Base-by-base conservation (phyloP, 2,888 invertebrate genomes). In the Suillia variegata region DNA sequence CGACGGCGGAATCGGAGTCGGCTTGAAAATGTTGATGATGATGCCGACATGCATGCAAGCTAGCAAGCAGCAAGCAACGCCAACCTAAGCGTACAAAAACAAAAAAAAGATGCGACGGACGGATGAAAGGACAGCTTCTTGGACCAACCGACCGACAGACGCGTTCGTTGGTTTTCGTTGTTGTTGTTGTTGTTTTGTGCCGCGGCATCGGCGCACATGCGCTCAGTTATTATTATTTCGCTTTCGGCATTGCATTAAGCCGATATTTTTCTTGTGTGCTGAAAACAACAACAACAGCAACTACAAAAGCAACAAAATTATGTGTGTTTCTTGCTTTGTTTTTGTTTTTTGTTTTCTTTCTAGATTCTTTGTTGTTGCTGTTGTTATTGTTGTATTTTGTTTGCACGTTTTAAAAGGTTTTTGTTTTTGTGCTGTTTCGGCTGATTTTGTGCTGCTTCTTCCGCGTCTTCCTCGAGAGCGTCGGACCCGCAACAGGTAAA, bases 331-430 rank as follows among this genome's bases (percentile, higher is more conserved):
- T n/a, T n/a, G n/a, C n/a, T n/a, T n/a, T n/a, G n/a, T n/a, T n/a
- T n/a, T n/a, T n/a, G n/a, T n/a, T n/a, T n/a, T 24, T 56, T 20
- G 12, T 52, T 58, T 34, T 33, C 17, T 58, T 54, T 48, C 54
- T 55, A 52, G 18, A 50, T 55, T 51, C 45, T 49, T 49, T 56
- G 26, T 56, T 56, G 34, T 20, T 49, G 56, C 38, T 59, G 38
- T 34, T 54, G 56, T 56, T 54, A 56, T 45, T 45, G 17, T 20
- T 45, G 45, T 17, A 18, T 17, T 45, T 20, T 45, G 45, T 45
- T 45, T 45, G 45, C 45, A 45, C 45, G 45, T 73, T 50, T 72
- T 73, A 73, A 72, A 72, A 72, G 71, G 73, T 72, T 73, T 72
- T 71, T 68, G 71, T 69, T 66, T 26, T n/a, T 5, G 6, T 17